phyloP scores from a whole-genome alignment of 2,888 invertebrate species.

The Congeria kusceri region DNA sequence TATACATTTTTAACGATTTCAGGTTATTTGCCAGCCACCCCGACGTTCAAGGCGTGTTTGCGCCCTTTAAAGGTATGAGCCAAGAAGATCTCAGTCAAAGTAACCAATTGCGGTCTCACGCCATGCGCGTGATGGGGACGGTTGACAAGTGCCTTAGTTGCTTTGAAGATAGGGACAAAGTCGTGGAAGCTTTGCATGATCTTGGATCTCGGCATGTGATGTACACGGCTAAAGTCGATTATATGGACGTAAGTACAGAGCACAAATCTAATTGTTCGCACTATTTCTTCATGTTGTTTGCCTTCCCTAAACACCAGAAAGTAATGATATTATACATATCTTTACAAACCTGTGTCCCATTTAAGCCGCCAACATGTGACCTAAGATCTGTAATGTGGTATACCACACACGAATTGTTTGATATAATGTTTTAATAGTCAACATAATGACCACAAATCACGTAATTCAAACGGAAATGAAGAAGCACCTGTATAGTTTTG shows the following conservation, averaged over 20 bases:
- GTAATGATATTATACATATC: too few relatives aligned
- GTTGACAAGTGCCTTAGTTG: conserved; percentile 87
- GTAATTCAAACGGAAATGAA: too few relatives aligned
- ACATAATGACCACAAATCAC: too few relatives aligned
- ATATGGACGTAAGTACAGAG: conserved; percentile 86
- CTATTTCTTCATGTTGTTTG: too few relatives aligned
- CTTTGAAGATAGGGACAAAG: conserved; percentile 86
- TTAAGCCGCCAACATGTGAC: too few relatives aligned
- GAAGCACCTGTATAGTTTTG: too few relatives aligned
- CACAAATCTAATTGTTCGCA: too few relatives aligned
- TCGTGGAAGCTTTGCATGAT: conserved; percentile 73
- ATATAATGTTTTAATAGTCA: too few relatives aligned
- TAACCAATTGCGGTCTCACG: conserved; percentile 86
- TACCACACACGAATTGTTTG: too few relatives aligned
- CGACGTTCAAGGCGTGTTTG: conserved; percentile 87
- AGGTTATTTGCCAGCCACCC: conserved; percentile 87
- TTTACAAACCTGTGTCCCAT: too few relatives aligned
- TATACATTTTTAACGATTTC: conserved; percentile 47
- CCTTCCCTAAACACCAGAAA: too few relatives aligned
- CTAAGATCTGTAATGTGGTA: too few relatives aligned
- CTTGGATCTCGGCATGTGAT: conserved; percentile 84
- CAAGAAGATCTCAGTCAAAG: conserved; percentile 86
- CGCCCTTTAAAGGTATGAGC: conserved; percentile 86
- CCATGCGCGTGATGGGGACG: conserved; percentile 87
- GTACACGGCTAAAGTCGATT: conserved; percentile 87